Evolutionary conservation across 2,888 invertebrate species (phyloP).

Genomic region (Spatulosminthurus flaviceps): DNA sequence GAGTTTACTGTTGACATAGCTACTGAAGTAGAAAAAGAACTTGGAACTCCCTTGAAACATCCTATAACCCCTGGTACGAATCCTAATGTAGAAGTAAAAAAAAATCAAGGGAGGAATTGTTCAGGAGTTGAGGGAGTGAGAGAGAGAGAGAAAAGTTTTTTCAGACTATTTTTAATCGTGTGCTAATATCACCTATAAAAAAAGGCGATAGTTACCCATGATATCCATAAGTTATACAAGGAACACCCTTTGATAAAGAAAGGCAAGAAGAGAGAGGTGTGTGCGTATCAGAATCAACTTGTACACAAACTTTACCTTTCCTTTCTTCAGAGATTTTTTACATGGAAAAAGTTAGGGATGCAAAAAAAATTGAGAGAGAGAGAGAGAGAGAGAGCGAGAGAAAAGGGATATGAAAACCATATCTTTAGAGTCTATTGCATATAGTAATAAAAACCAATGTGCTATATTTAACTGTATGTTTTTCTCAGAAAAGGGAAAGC

Average conservation of each 20-base stretch:
- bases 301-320: constrained; percentile 11
- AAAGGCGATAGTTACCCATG: not conserved
- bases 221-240: not conserved
- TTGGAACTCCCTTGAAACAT: not conserved
- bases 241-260: no score
- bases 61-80: not conserved
- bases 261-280: not conserved
- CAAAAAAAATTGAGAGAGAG: no score
- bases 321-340: not conserved
- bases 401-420: no score
- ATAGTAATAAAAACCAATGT: no score
- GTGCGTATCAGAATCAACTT: not conserved
- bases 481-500: no score
- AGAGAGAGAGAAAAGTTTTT: no score
- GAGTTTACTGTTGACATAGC: constrained; percentile 9
- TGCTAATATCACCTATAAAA: not conserved
- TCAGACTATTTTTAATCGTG: not conserved
- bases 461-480: no score
- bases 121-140: constrained; percentile 18
- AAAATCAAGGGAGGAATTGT: constrained; percentile 14
- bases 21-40: not conserved
- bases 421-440: no score
- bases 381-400: no score
- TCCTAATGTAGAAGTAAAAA: constrained; percentile 8
- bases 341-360: not conserved